These are phyloP conservation scores for Philereme transversata DNA, from an alignment of 2,888 invertebrate species.

Conservation along the genomic window DNA sequence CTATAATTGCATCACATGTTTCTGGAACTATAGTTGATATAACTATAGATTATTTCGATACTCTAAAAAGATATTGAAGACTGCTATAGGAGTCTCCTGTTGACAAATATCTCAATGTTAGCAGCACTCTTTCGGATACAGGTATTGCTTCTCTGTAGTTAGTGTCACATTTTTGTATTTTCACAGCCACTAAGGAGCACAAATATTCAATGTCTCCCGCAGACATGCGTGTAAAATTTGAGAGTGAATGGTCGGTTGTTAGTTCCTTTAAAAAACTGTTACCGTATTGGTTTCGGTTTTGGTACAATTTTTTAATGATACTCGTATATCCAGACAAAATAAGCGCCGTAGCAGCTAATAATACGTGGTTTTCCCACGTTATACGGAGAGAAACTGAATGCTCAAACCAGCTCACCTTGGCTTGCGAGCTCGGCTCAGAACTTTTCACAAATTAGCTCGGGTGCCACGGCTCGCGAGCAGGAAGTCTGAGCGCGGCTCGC, in stretches of 20 bases:
- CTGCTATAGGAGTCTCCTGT: constrained; percentile 32
- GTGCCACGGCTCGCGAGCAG: too few relatives aligned
- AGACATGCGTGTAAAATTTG: constrained; percentile 23
- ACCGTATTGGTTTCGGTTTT: constrained; percentile 22
- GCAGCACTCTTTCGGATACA: constrained; percentile 10
- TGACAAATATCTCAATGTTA: constrained; percentile 29
- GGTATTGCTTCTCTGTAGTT: constrained; percentile 22
- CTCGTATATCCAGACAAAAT: too few relatives aligned
- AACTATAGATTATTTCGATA: constrained; percentile 30
- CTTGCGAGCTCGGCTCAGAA: too few relatives aligned
- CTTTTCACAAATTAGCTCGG: too few relatives aligned
- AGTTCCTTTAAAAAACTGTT: constrained; percentile 24
- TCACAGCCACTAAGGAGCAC: constrained; percentile 15
- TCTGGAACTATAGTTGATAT: constrained; percentile 27
- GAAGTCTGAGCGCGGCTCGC: too few relatives aligned
- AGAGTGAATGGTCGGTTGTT: constrained; percentile 25
- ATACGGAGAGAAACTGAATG: too few relatives aligned
- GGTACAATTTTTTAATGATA: too few relatives aligned
- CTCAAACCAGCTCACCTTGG: too few relatives aligned
- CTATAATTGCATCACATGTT: constrained; percentile 25
- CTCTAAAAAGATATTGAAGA: constrained; percentile 31
- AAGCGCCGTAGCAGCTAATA: too few relatives aligned
- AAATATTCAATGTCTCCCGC: constrained; percentile 20
- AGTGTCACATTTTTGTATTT: constrained; percentile 22
- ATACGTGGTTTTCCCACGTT: too few relatives aligned